These are phyloP conservation scores for Empis livida DNA, from an alignment of 2,888 invertebrate species.

Conservation along the genomic window DNA sequence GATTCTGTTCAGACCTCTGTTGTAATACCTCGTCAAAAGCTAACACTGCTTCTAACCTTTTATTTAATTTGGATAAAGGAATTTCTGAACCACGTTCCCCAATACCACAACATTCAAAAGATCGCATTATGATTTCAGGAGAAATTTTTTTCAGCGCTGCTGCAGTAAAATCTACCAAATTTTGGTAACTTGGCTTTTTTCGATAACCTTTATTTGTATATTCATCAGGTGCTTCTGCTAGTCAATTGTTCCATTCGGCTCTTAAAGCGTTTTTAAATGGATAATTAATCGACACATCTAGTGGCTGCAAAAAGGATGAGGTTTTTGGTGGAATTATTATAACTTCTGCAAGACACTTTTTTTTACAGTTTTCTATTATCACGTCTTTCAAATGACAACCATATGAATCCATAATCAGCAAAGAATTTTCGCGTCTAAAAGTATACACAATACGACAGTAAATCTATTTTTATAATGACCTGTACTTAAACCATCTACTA, in stretches of 20 bases:
- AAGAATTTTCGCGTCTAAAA: neutral
- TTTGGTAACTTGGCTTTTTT: neutral
- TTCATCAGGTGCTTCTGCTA: neutral
- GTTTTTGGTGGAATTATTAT: neutral
- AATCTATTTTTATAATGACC: neutral
- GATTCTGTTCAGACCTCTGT: too few species aligned
- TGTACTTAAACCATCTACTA: neutral
- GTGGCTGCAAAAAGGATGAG: neutral
- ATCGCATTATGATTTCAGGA: neutral
- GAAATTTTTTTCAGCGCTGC: neutral
- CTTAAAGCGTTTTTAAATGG: neutral
- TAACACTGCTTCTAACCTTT: too few species aligned
- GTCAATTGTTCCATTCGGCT: neutral
- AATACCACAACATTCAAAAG: neutral
- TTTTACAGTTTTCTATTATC: neutral
- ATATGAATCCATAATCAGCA: neutral
- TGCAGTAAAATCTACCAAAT: neutral
- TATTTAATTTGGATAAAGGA: too few species aligned
- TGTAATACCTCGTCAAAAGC: too few species aligned
- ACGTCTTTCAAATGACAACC: neutral
- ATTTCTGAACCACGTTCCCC: neutral
- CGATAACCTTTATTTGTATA: neutral
- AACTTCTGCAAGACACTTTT: neutral
- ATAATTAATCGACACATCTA: neutral
- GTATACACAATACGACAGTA: neutral